Conservation (phyloP, 2,113 vertebrate genomes). For the Pteronura brasiliensis region DNA sequence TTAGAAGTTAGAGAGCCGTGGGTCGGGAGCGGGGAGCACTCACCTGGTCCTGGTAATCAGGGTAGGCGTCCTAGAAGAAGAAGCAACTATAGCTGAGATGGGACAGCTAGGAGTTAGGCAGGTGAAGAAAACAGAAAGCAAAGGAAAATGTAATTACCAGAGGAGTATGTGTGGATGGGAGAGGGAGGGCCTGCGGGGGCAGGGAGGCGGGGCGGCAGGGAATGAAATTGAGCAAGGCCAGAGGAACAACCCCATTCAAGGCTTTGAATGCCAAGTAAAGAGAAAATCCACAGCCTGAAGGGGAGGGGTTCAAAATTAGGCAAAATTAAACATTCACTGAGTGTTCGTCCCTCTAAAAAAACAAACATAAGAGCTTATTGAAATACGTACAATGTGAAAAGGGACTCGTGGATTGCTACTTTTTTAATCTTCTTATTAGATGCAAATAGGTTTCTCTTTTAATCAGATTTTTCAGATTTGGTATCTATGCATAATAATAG, state of each 20-base stretch:
- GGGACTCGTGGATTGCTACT: not conserved
- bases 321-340: not conserved
- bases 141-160: not conserved
- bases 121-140: not conserved
- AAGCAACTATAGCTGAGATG: not conserved
- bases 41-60: not conserved
- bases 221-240: not conserved
- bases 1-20: not conserved
- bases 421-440: not conserved
- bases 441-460: constrained; percentile 5
- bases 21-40: too few relatives aligned
- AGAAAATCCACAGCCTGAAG: not conserved
- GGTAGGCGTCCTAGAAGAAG: not conserved
- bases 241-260: not conserved
- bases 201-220: not conserved
- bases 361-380: not conserved
- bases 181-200: not conserved
- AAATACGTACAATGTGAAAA: not conserved
- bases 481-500: not conserved
- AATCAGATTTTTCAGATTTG: not conserved
- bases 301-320: not conserved
- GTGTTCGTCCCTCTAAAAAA: not conserved
- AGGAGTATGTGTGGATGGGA: not conserved
- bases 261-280: not conserved
- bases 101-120: not conserved